A percentile compares a stretch with the other conserved stretches of the same genome.
These are phyloP conservation scores for Micromys minutus DNA, from an alignment of 2,113 vertebrate genomes.

Conservation along the genomic window DNA sequence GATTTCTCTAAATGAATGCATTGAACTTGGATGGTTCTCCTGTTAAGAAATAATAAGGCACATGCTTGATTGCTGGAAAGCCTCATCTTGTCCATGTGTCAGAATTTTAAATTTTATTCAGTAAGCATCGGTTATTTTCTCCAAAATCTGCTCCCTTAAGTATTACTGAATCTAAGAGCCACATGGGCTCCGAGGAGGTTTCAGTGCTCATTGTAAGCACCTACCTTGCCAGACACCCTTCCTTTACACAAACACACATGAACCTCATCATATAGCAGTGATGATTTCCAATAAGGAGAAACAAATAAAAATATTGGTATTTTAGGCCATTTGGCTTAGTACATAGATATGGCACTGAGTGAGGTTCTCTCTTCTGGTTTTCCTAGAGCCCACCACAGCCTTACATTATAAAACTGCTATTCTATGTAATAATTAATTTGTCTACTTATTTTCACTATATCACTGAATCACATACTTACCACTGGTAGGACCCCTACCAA, in stretches of 20 bases:
- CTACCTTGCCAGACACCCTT: neutral
- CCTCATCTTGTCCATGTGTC: slow-evolving; percentile 48
- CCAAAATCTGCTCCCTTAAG: neutral
- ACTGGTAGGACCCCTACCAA: neutral
- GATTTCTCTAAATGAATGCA: slow-evolving; percentile 67
- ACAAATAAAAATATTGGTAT: neutral
- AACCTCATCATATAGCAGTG: neutral
- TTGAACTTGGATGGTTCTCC: slow-evolving; percentile 59
- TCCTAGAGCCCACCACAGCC: neutral
- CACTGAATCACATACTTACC: neutral
- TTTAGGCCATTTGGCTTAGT: neutral
- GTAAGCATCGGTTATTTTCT: slow-evolving; percentile 59
- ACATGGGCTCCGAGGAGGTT: neutral
- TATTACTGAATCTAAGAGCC: neutral
- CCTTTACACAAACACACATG: neutral
- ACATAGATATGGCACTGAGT: neutral
- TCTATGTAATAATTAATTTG: neutral
- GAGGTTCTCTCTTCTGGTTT: neutral
- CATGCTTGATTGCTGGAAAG: slow-evolving; percentile 65
- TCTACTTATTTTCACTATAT: neutral
- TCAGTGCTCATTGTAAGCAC: neutral
- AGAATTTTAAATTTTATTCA: slow-evolving; percentile 70
- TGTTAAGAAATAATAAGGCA: slow-evolving; percentile 64
- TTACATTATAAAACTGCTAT: neutral
- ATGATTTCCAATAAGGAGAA: slow-evolving; percentile 18